phyloP scores from a whole-genome alignment of 2,113 vertebrate genomes.

The Mus spicilegus region DNA sequence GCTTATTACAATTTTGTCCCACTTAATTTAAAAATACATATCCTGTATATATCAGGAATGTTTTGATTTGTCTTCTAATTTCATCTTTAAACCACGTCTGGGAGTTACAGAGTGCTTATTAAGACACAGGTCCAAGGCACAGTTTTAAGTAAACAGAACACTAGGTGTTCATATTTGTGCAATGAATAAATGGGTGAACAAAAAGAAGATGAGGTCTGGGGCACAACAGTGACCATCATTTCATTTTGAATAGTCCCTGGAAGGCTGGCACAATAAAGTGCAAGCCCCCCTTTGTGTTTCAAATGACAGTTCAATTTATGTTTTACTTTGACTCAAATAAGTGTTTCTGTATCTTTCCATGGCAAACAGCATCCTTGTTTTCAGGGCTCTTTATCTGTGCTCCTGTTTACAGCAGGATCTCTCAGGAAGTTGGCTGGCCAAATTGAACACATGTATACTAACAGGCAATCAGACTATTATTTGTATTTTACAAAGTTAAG shows the following conservation, averaged over 20 bases:
- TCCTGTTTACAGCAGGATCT: not conserved
- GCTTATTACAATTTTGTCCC: not conserved
- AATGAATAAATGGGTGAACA: not conserved
- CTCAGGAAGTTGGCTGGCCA: conserved; percentile 17
- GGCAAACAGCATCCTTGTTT: not conserved
- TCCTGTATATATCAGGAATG: not conserved
- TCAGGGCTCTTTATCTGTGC: not conserved
- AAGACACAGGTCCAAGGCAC: not conserved
- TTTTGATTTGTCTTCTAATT: conserved; percentile 44
- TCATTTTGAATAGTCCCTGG: not conserved
- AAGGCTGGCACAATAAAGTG: not conserved
- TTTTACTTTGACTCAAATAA: conserved; percentile 7
- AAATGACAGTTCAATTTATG: not conserved
- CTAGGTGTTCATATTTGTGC: not conserved
- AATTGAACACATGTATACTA: not conserved
- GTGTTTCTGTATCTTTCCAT: not conserved
- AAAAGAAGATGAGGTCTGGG: not conserved
- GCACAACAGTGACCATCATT: not conserved
- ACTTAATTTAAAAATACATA: conserved; percentile 38
- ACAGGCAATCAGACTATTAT: conserved; percentile 35
- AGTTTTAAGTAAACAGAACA: not conserved
- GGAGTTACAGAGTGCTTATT: not conserved
- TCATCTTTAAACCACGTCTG: not conserved
- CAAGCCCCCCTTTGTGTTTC: conserved; percentile 35
- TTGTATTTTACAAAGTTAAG: conserved; percentile 42